phyloP scores from a whole-genome alignment of 1,140 invertebrate genomes.

The Delia radicum region DNA sequence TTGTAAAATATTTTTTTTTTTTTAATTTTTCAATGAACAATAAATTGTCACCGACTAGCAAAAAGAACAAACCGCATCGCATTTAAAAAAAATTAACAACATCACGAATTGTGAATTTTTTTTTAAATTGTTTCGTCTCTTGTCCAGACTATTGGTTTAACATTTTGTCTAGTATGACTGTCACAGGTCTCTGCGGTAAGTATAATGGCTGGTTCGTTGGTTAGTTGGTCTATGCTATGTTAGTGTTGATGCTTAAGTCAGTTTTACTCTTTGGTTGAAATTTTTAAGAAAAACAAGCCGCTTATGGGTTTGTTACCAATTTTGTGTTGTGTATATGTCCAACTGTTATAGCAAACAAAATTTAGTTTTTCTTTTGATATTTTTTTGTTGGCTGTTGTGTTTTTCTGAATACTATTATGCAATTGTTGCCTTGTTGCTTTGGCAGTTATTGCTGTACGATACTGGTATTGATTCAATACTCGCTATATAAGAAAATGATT shows the following conservation, averaged over 20 bases:
- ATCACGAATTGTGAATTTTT: not conserved
- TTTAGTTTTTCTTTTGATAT: not conserved
- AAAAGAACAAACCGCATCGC: not conserved
- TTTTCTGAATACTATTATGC: not conserved
- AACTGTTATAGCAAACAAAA: not conserved
- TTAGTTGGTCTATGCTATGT: not conserved
- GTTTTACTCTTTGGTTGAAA: not conserved
- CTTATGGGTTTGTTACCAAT: not conserved
- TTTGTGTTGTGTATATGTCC: not conserved
- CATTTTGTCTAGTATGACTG: not conserved
- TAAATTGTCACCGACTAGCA: not conserved
- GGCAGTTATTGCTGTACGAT: not conserved
- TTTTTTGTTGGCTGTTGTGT: conserved; percentile 6
- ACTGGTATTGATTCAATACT: not conserved
- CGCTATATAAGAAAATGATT: conserved; percentile 5
- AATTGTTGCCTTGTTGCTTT: conserved; percentile 3
- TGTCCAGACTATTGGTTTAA: not conserved
- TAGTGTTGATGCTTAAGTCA: not conserved
- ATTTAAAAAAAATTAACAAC: not conserved
- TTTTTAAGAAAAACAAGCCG: not conserved
- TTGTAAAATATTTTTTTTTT: not conserved
- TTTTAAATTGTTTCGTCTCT: not conserved
- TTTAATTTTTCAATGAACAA: not conserved
- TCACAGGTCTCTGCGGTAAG: not conserved
- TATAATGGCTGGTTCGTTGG: too few relatives aligned